Percentiles rank a stretch among this genome's conserved stretches.
These are phyloP conservation scores for Laspeyria flexula DNA, from an alignment of 2,888 invertebrate species.

Conservation along the genomic window DNA sequence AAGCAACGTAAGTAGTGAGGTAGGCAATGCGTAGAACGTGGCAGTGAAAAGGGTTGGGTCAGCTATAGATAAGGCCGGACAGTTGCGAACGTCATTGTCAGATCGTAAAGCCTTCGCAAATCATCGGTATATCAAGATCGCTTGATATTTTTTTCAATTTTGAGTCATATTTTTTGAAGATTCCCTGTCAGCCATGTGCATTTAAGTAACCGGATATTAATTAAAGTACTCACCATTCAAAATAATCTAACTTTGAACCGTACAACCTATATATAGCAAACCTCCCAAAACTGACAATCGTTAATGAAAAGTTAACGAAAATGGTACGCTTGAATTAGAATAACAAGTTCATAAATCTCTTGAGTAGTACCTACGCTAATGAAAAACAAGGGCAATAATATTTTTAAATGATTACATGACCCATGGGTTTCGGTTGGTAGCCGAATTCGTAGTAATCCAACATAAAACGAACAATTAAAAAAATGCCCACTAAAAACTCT, in stretches of 20 bases:
- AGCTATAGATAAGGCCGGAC: slow-evolving; percentile 75
- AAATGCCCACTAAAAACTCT: no score
- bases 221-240: slow-evolving; percentile 14
- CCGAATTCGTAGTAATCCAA: no score
- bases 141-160: slow-evolving; percentile 75
- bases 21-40: slow-evolving; percentile 54
- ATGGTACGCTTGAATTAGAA: no score
- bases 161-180: slow-evolving; percentile 53
- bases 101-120: slow-evolving; percentile 70
- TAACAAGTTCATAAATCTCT: no score
- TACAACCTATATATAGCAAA: no score
- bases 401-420: no score
- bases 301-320: no score
- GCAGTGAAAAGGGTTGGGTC: slow-evolving; percentile 81
- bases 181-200: slow-evolving; percentile 15
- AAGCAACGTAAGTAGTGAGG: slow-evolving; percentile 50
- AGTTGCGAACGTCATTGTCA: slow-evolving; percentile 75
- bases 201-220: slow-evolving; percentile 26
- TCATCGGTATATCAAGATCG: slow-evolving; percentile 71
- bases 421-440: no score
- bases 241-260: slow-evolving; percentile 18
- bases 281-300: no score
- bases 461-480: no score
- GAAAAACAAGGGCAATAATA: no score
- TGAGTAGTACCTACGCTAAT: no score